Evolutionary conservation across 1,140 invertebrate genomes (phyloP), one percentile per base, ranked within the genome.

Genomic region (Drosophila pruinosa): DNA sequence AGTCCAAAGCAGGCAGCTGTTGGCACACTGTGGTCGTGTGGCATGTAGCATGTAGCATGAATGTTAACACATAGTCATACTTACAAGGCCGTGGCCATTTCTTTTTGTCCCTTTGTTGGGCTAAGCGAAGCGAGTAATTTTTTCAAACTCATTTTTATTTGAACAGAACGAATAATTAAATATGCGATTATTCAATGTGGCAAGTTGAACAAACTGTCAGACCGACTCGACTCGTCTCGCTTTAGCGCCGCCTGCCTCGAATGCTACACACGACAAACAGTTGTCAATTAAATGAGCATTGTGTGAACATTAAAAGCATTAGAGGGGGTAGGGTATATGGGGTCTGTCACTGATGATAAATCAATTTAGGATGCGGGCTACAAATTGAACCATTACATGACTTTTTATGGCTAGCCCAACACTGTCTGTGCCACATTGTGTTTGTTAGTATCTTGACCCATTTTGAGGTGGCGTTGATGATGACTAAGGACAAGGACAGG

Each of bases 401-500:
- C 19, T 59, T 59, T 59, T 59, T 59, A 59, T 48, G 57, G 4
- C 24, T 7, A 31, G 17, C 34, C 14, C 15, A 8, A 50, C 38
- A 50, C 47, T 50, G 12, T 28, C 17, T 36, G 10, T n/a, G 26
- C 48, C 31, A 12, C 15, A 17, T 19, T 31, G 50, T 17, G 7
- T 4, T 14, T 47, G 17, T 31, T 26, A 17, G n/a, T 52, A 41
- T 50, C 54, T 69, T 63, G 67, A 63, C 36, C 65, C 48, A 69
- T 38, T 69, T 52, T 21, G n/a, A 14, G 58, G 22, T 36, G 76
- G 48, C 12, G 17, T 31, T 50, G 48, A 69, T 75, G 71, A 73
- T 80, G 79, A 85, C 61, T 69, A 71, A 70, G 58, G 81, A 58
- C 80, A 78, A n/a, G n/a, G n/a, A 63, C 57, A 68, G 73, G 62